Evolutionary conservation across 2,797 vertebrate species (phyloP).

Genomic region (Manis crassicaudata): DNA sequence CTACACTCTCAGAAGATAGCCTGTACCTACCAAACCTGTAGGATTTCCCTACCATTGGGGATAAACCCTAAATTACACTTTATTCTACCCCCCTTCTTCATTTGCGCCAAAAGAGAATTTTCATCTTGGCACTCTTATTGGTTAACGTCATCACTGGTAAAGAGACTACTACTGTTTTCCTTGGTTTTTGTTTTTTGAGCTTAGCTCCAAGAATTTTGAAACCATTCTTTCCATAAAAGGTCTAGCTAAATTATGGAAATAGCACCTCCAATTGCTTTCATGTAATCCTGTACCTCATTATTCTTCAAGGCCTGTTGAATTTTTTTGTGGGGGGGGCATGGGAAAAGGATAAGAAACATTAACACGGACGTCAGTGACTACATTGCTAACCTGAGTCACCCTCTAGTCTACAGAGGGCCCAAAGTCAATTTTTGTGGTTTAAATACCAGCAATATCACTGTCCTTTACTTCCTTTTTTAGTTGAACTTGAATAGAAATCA

Average conservation of each 20-base stretch:
- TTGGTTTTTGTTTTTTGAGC: neutral
- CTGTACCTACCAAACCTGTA: no score
- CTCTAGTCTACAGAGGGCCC: neutral
- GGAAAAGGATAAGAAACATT: neutral
- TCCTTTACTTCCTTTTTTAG: neutral
- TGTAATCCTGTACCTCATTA: neutral
- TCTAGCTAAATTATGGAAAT: neutral
- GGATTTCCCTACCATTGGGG: neutral
- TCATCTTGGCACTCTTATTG: neutral
- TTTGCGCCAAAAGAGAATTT: neutral
- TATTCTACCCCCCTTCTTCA: neutral
- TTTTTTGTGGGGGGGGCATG: no score
- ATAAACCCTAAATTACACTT: neutral
- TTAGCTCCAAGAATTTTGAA: neutral
- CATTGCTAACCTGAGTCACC: neutral
- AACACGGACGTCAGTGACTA: neutral
- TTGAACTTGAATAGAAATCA: neutral
- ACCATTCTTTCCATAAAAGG: neutral
- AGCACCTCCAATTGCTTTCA: neutral
- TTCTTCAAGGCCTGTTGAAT: neutral
- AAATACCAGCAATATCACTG: neutral
- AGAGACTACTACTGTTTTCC: neutral
- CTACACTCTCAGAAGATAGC: neutral
- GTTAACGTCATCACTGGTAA: neutral
- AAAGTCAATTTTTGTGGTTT: neutral